These are phyloP conservation scores for Dasysyrphus albostriatus DNA, from an alignment of 2,888 invertebrate genomes.

Conservation along the genomic window DNA sequence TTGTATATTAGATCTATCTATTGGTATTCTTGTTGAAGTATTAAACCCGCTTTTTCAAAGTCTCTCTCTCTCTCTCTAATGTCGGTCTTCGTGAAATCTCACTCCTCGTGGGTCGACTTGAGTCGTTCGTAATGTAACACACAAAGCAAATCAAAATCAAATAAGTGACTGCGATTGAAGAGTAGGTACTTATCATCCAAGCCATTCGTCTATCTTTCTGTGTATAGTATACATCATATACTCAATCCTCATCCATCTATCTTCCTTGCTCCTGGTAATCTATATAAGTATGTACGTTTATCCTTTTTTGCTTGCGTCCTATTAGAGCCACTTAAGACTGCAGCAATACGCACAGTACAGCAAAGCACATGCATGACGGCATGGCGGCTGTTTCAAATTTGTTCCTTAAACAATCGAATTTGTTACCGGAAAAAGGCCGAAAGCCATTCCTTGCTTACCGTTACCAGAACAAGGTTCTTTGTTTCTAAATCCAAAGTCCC, in stretches of 20 bases:
- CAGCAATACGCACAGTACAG: slow-evolving; percentile 8
- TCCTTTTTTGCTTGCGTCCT: slow-evolving; percentile 25
- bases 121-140: slow-evolving; percentile 7
- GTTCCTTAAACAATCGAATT: slow-evolving; percentile 66
- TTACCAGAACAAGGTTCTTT: slow-evolving; percentile 47
- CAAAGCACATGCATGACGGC: slow-evolving; percentile 24
- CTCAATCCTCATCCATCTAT: slow-evolving; percentile 20
- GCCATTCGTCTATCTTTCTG: slow-evolving; percentile 43
- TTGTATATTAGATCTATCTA: background rate
- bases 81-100: slow-evolving; percentile 5
- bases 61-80: background rate
- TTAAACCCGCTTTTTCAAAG: slow-evolving; percentile 32
- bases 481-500: slow-evolving; percentile 46
- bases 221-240: background rate
- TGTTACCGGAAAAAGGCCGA: slow-evolving; percentile 68
- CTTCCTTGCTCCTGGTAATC: background rate
- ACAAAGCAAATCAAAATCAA: slow-evolving; percentile 70
- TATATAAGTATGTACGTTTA: slow-evolving; percentile 9
- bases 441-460: slow-evolving; percentile 40
- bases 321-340: slow-evolving; percentile 52
- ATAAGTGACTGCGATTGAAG: slow-evolving; percentile 74
- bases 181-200: slow-evolving; percentile 62
- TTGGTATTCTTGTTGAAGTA: slow-evolving; percentile 25
- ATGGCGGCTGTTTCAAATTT: slow-evolving; percentile 47
- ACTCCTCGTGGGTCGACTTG: background rate